A percentile compares a stretch with the other conserved stretches of the same genome.
phyloP scores from a whole-genome alignment of 2,797 vertebrate species.

The Propithecus perrieri region DNA sequence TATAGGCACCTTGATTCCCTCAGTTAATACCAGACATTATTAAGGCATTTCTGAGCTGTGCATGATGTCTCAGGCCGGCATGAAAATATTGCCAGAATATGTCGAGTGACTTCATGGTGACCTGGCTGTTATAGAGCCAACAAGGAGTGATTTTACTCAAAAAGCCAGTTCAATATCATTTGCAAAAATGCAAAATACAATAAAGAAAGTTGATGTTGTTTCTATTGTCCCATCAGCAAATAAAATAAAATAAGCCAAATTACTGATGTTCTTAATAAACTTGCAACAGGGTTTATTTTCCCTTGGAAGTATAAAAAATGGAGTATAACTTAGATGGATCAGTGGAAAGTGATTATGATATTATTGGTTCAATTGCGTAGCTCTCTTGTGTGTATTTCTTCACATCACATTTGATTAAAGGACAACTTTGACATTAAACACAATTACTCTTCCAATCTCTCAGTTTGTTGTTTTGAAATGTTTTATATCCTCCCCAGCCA shows the following conservation, averaged over 20 bases:
- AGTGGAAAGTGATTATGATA: background rate
- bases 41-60: background rate
- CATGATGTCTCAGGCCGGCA: background rate
- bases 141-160: background rate
- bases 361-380: background rate
- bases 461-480: background rate
- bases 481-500: background rate
- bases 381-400: background rate
- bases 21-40: background rate
- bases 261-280: background rate
- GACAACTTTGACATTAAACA: background rate
- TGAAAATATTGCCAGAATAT: background rate
- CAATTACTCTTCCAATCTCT: background rate
- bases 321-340: background rate
- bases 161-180: background rate
- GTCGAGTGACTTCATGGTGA: background rate
- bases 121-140: background rate
- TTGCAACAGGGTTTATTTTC: background rate
- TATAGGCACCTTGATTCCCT: background rate
- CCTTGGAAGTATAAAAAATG: background rate
- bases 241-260: background rate
- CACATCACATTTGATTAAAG: background rate
- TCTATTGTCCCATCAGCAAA: background rate
- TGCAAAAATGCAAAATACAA: constrained; percentile 13
- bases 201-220: background rate